Base-by-base conservation (phyloP, 2,888 invertebrate genomes). In the Osmoderma eremita region DNA sequence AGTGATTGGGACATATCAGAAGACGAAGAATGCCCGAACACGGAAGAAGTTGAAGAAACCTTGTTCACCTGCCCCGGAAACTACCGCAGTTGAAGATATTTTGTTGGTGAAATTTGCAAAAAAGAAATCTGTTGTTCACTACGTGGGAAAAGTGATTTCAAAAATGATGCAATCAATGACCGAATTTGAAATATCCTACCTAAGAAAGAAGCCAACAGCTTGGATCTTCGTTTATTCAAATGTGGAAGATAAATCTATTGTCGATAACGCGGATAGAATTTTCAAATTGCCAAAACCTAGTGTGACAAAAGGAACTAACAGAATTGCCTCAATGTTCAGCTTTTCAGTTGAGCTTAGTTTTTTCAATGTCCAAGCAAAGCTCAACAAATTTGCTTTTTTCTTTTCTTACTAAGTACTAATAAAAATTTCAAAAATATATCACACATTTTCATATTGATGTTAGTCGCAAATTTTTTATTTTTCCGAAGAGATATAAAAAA, bases 101-200 rank as follows among this genome's bases (percentile, higher is more conserved):
- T 3, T 12, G 48, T 48, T 48, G 48, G 48, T 48, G 2, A 48
- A 48, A 48, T 41, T 3, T 41, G 41, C 12, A 48, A 48, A 48
- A 17, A 48, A 10, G 48, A 48, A 41, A 5, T 41, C 41, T 3
- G 12, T 41, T 10, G 41, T 41, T 13, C 12, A 12, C n/a, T n/a
- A n/a, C n/a, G n/a, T n/a, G n/a, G n/a, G n/a, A n/a, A n/a, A n/a
- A n/a, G n/a, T n/a, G n/a, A n/a, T n/a, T n/a, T n/a, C n/a, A n/a
- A n/a, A n/a, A n/a, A n/a, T n/a, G n/a, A n/a, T n/a, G n/a, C n/a
- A n/a, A n/a, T n/a, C 15, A 18, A 49, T 49, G 4, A 18, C 48
- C 48, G 20, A 49, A 49, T 49, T 49, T 18, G 48, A 2, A 15
- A 49, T 15, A 49, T 49, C 42, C 13, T 42, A 1, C 42, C 12